Conservation (phyloP, 2,888 invertebrate genomes). For the Dasysyrphus albostriatus region DNA sequence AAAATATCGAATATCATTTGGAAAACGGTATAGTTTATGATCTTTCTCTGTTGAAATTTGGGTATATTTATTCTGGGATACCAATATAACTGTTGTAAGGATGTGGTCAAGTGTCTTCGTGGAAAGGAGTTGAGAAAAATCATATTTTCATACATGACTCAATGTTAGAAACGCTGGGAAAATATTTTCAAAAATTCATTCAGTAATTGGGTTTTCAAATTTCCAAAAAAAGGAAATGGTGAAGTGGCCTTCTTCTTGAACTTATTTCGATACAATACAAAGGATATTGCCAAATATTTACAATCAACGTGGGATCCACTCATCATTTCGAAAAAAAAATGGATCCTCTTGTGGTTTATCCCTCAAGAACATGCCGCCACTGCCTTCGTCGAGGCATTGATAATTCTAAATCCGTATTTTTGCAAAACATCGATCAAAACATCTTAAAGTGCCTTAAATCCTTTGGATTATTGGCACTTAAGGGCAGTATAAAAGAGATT, state of each 20-base stretch:
- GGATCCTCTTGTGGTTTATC: constrained; percentile 36
- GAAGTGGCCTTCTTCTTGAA: constrained; percentile 28
- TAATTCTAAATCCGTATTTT: constrained; percentile 38
- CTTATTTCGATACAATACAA: constrained; percentile 47
- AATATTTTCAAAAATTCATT: constrained; percentile 21
- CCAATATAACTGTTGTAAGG: constrained; percentile 35
- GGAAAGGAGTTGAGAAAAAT: constrained; percentile 14
- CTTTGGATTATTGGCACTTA: constrained; percentile 69
- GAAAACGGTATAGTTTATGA: constrained; percentile 66
- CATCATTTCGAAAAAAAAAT: not conserved
- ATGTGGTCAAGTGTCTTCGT: constrained; percentile 71
- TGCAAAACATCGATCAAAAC: constrained; percentile 59
- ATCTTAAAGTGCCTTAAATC: constrained; percentile 56
- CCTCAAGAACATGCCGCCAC: constrained; percentile 46
- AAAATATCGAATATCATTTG: constrained; percentile 63
- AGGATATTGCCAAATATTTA: constrained; percentile 60
- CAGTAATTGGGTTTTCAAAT: constrained; percentile 27
- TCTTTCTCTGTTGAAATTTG: constrained; percentile 52
- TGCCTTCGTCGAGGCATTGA: not conserved
- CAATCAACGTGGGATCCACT: constrained; percentile 39
- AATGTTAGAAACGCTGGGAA: constrained; percentile 28
- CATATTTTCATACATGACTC: constrained; percentile 7
- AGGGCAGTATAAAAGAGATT: constrained; percentile 21
- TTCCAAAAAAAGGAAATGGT: constrained; percentile 5
- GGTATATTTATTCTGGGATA: constrained; percentile 36